Conservation (phyloP, 2,888 invertebrate species). For the Lycia hirtaria region DNA sequence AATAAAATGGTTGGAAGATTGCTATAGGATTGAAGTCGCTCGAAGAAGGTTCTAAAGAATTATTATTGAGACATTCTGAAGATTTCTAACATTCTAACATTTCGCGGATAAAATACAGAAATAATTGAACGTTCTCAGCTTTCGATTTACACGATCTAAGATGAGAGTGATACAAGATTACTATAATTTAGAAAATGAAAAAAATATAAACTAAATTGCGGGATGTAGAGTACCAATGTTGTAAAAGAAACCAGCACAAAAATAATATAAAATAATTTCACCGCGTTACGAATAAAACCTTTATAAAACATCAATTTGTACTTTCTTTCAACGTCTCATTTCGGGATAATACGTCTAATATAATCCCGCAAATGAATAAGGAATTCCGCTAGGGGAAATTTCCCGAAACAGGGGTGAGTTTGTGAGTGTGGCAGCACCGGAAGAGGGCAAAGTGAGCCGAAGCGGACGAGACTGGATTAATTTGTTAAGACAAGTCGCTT, state of each 20-base stretch:
- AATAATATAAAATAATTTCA: constrained; percentile 16
- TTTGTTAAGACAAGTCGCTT: constrained; percentile 65
- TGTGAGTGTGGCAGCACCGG: constrained; percentile 51
- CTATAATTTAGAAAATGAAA: background rate
- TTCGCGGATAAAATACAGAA: background rate
- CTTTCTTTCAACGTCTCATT: constrained; percentile 73
- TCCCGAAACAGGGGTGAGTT: constrained; percentile 58
- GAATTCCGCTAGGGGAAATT: constrained; percentile 68
- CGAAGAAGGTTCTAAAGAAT: constrained; percentile 28
- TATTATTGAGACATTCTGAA: constrained; percentile 20
- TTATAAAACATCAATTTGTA: constrained; percentile 68
- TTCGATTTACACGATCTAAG: background rate
- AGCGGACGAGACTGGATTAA: constrained; percentile 68
- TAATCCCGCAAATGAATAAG: constrained; percentile 79
- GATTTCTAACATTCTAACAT: constrained; percentile 4
- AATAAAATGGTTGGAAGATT: constrained; percentile 33
- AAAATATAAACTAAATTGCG: background rate
- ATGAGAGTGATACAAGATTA: background rate
- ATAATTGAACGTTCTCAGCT: background rate
- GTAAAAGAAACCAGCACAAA: background rate
- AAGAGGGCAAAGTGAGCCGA: constrained; percentile 61
- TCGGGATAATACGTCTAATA: constrained; percentile 76
- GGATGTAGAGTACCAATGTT: background rate
- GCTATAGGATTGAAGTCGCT: constrained; percentile 29
- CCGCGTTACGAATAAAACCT: constrained; percentile 53